phyloP scores from a whole-genome alignment of 2,888 invertebrate species.

The Papilio elwesi region DNA sequence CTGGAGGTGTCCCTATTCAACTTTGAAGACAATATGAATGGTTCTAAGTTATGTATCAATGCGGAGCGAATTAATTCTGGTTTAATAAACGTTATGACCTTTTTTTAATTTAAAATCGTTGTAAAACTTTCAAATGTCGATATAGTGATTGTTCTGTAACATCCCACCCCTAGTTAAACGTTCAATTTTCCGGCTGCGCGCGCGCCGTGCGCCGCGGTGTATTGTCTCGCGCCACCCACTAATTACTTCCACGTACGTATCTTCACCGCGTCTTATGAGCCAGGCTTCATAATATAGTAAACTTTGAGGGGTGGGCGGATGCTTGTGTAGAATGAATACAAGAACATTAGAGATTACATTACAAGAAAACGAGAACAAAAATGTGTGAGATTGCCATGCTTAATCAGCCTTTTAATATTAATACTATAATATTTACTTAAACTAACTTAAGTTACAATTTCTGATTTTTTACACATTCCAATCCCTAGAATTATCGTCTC shows the following conservation, averaged over 20 bases:
- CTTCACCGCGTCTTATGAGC: not conserved
- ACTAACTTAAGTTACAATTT: slow-evolving; percentile 1
- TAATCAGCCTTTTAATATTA: slow-evolving; percentile 8
- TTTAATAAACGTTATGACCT: no score
- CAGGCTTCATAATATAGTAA: not conserved
- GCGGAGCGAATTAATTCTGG: no score
- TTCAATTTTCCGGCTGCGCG: slow-evolving; percentile 44
- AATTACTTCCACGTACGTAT: slow-evolving; percentile 45
- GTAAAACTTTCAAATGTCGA: not conserved
- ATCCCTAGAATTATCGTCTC: not conserved
- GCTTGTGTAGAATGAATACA: no score
- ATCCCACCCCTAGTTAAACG: slow-evolving; percentile 41
- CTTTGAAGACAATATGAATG: no score
- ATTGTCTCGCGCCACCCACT: slow-evolving; percentile 40
- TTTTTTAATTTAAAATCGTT: no score
- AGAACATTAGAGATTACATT: no score
- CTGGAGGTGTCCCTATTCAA: no score
- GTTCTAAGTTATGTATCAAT: no score
- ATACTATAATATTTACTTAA: not conserved
- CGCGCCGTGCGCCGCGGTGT: slow-evolving; percentile 37
- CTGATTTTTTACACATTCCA: not conserved
- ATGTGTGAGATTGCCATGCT: slow-evolving; percentile 3
- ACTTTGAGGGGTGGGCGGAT: no score
- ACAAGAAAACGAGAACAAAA: not conserved
- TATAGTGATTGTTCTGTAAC: not conserved